Percentiles rank a stretch among this genome's conserved stretches.
These are phyloP conservation scores for Eulemur coronatus DNA, from an alignment of 2,797 vertebrate species.

Conservation along the genomic window DNA sequence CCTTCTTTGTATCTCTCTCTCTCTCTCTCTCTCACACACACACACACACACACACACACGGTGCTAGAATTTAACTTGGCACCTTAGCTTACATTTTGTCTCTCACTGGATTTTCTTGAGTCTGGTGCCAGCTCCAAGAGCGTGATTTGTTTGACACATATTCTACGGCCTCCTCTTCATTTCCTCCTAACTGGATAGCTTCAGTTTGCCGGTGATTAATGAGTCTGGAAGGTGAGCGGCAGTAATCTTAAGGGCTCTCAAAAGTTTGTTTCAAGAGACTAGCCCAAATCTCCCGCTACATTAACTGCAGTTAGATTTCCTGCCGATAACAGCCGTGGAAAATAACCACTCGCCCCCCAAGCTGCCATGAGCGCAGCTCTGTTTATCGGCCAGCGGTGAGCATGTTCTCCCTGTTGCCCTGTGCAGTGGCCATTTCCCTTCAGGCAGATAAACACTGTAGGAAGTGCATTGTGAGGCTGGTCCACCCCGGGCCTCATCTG, in stretches of 20 bases:
- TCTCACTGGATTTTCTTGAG: conserved; percentile 25
- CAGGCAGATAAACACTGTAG: conserved; percentile 49
- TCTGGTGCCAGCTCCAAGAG: neutral
- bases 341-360: conserved; percentile 29
- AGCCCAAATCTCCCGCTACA: conserved; percentile 48
- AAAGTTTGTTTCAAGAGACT: conserved; percentile 66
- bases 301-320: conserved; percentile 76
- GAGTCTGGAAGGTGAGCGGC: conserved; percentile 66
- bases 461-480: neutral
- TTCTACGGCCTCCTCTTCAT: neutral
- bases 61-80: neutral
- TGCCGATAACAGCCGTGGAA: conserved; percentile 72
- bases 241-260: conserved; percentile 69
- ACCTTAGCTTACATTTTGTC: neutral
- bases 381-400: conserved; percentile 42
- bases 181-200: conserved; percentile 50
- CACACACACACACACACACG: neutral
- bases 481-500: neutral
- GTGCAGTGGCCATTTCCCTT: conserved; percentile 57
- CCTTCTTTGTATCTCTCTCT: neutral
- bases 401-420: neutral
- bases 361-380: conserved; percentile 14
- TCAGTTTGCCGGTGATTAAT: conserved; percentile 61
- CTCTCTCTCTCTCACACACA: neutral
- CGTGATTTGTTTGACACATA: conserved; percentile 28